Evolutionary conservation across 2,113 vertebrate species (phyloP), one percentile per base, ranked within the genome.

Genomic region (Actinemys pallida): DNA sequence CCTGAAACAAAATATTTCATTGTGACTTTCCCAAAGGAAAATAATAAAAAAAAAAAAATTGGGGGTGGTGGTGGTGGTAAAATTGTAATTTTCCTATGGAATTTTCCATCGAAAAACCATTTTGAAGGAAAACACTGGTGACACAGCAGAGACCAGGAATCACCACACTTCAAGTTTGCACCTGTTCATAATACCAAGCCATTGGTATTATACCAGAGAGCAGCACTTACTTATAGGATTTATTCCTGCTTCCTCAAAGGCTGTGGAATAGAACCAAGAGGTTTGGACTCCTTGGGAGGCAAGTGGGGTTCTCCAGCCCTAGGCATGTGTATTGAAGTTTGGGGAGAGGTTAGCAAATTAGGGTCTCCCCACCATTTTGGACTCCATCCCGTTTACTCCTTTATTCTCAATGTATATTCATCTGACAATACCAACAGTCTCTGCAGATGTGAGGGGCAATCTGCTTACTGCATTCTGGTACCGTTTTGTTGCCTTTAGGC

Each of bases 401-500:
- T 78, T 86, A 35, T 80, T 29, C 31, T 13, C 53, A 24, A 16
- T 50, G 35, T 62, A 27, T 76, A 7, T 42, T 19, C 14, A 50
- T 16, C 17, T 95, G 85, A 95, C 94, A 96, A 87, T 59, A 22
- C 12, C 24, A 10, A 9, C 57, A 52, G 84, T 92, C 93, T 90
- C 0, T 17, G 27, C 22, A 14, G 39, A 89, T 49, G 90, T 95
- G 91, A 95, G 87, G 81, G 89, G 47, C 20, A 90, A 82, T 2
- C 25, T 89, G 35, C 24, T 90, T 95, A 94, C 81, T 83, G 39
- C 20, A 56, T 89, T 95, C 91, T 87, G 81, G 35, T 94, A 93
- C 75, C 62, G 29, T 91, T 95, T 88, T 88, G 17, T 89, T 95
- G 92, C 86, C 88, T 97, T 76, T 88, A 83, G 91, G 91, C 88